A percentile compares a stretch with the other conserved stretches of the same genome.
phyloP scores from a whole-genome alignment of 2,113 vertebrate genomes.

The Catagonus wagneri region DNA sequence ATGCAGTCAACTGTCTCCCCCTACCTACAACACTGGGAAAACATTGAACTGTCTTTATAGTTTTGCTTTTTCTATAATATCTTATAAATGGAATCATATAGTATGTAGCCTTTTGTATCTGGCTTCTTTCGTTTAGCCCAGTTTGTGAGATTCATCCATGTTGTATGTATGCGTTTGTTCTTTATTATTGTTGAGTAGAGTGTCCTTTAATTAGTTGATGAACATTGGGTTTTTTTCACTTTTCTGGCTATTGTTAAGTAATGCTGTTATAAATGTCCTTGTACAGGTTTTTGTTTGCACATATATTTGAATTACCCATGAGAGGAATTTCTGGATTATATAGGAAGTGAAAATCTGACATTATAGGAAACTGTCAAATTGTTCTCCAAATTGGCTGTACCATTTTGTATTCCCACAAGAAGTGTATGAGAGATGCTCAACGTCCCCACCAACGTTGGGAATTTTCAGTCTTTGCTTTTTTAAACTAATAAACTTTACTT shows the following conservation, averaged over 20 bases:
- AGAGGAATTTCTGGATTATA: neutral
- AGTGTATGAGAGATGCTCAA: neutral
- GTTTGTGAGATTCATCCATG: neutral
- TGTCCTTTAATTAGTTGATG: neutral
- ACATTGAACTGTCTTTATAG: neutral
- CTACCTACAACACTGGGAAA: neutral
- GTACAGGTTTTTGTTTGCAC: neutral
- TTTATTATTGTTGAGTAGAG: neutral
- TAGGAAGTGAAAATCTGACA: neutral
- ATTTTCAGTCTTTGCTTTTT: neutral
- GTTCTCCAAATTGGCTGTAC: neutral
- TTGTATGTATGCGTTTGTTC: neutral
- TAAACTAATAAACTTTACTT: neutral
- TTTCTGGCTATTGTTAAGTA: neutral
- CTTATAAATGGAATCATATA: neutral
- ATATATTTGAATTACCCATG: constrained; percentile 10
- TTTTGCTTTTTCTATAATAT: neutral
- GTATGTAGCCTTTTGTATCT: neutral
- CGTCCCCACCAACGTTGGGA: neutral
- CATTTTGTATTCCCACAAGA: neutral
- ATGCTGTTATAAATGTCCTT: constrained; percentile 1
- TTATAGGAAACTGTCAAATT: neutral
- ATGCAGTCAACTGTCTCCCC: neutral
- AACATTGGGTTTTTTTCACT: neutral
- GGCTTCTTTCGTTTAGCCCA: neutral